Evolutionary conservation across 2,113 vertebrate species (phyloP), one percentile per base, ranked within the genome.

Genomic region (Nothobranchius kuhntae): DNA sequence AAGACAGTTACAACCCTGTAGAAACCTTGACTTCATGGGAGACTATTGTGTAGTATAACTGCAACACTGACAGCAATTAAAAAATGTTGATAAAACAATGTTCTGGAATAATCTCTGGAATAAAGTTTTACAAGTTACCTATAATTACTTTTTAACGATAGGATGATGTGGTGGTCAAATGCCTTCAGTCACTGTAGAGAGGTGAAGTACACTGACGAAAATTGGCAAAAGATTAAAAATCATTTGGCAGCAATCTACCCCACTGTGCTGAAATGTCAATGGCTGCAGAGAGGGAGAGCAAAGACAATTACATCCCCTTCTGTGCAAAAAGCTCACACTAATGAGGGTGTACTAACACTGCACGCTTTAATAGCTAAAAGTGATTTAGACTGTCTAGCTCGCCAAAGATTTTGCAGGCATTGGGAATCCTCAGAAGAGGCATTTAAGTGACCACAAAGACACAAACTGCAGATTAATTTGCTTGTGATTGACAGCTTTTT

Each of bases 141-240:
- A 30, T 4, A 30, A 4, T 30, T 30, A 30, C 4, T 30, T 30
- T 30, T 30, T 30, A 30, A 30, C 2, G 30, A 30, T 30, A 50
- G 7, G 15, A 50, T n/a, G 9, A 50, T n/a, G 47, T 9, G 48
- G 48, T 15, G n/a, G 9, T 9, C n/a, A 42, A 21, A n/a, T 21
- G 54, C 13, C 30, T 15, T 12, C 9, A 55, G 30, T 65, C 65
- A 51, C 13, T 61, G 35, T 15, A 45, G 59, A 36, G 73, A 60
- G 52, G 14, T 68, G 46, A 69, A 56, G 21, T 53, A 40, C 50
- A 69, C 54, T 55, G 58, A 77, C 66, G 61, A 65, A 75, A 83
- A 87, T 78, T 80, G 72, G 53, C 35, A 9, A 57, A 75, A 81
- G 69, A 87, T 88, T 86, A 84, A 84, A 87, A 80, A 77, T 72